Conservation (phyloP, 2,113 vertebrate species). For the Psephotus haematonotus region DNA sequence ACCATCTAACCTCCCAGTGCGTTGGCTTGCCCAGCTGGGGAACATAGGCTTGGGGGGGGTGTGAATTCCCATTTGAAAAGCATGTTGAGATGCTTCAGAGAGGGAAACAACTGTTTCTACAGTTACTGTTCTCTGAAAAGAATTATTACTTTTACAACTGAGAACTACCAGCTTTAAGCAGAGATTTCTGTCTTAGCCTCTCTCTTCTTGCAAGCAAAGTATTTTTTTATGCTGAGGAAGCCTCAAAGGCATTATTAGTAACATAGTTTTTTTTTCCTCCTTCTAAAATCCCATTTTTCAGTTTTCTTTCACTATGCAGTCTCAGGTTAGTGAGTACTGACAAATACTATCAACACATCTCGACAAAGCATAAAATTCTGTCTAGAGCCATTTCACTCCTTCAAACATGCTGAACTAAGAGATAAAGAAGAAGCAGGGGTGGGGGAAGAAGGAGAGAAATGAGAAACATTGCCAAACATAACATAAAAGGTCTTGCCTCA, state of each 20-base stretch:
- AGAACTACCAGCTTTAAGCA: neutral
- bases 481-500: conserved; percentile 79
- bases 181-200: conserved; percentile 24
- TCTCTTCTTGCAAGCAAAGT: neutral
- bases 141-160: conserved; percentile 25
- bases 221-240: neutral
- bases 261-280: conserved; percentile 27
- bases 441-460: conserved; percentile 27
- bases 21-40: neutral
- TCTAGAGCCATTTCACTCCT: conserved; percentile 59
- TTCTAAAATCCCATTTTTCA: conserved; percentile 31
- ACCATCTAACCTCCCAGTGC: neutral
- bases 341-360: conserved; percentile 66
- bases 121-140: conserved; percentile 27
- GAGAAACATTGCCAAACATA: conserved; percentile 76
- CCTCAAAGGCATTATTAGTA: conserved; percentile 53
- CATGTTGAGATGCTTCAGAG: conserved; percentile 6
- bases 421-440: neutral
- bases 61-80: conserved; percentile 30
- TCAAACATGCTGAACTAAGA: conserved; percentile 53
- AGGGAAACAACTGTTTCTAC: neutral
- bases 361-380: conserved; percentile 44
- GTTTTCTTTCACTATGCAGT: conserved; percentile 35
- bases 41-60: neutral
- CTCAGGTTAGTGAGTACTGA: conserved; percentile 65